A percentile compares a stretch with the other conserved stretches of the same genome.
Evolutionary conservation across 2,888 invertebrate genomes (phyloP).

Genomic region (Leucozona laternaria): DNA sequence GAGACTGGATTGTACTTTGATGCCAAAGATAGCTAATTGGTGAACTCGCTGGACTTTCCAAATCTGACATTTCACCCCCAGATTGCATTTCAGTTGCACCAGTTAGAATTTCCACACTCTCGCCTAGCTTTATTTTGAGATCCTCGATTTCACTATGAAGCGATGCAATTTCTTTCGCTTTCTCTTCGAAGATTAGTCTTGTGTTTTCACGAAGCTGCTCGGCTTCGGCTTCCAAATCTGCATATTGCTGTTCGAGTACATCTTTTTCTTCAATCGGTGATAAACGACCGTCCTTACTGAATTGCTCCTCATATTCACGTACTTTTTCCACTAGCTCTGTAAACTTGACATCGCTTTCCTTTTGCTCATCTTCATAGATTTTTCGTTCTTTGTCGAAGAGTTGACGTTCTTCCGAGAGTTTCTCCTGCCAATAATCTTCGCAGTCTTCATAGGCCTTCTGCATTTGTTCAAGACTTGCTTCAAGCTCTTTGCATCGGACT

Average conservation of each 20-base stretch:
- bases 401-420: slow-evolving; percentile 91
- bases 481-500: slow-evolving; percentile 87
- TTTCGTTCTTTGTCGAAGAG: slow-evolving; percentile 89
- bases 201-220: slow-evolving; percentile 85
- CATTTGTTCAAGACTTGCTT: slow-evolving; percentile 89
- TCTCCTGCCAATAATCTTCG: slow-evolving; percentile 94
- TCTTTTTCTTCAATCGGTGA: slow-evolving; percentile 92
- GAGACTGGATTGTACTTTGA: slow-evolving; percentile 84
- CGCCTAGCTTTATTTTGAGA: slow-evolving; percentile 82
- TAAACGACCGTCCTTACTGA: slow-evolving; percentile 86
- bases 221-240: slow-evolving; percentile 89
- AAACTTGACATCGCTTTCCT: slow-evolving; percentile 90
- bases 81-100: slow-evolving; percentile 81
- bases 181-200: slow-evolving; percentile 85
- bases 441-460: slow-evolving; percentile 92
- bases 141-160: slow-evolving; percentile 85
- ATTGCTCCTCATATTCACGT: slow-evolving; percentile 92
- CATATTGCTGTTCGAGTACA: slow-evolving; percentile 89
- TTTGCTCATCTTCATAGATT: slow-evolving; percentile 88
- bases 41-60: slow-evolving; percentile 83
- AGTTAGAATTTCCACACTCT: slow-evolving; percentile 82
- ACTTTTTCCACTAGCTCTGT: slow-evolving; percentile 89
- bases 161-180: slow-evolving; percentile 85
- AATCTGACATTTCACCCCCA: slow-evolving; percentile 77
- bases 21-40: slow-evolving; percentile 84